These are phyloP conservation scores for Cheirogaleus medius DNA, from an alignment of 2,113 vertebrate species.

Conservation along the genomic window DNA sequence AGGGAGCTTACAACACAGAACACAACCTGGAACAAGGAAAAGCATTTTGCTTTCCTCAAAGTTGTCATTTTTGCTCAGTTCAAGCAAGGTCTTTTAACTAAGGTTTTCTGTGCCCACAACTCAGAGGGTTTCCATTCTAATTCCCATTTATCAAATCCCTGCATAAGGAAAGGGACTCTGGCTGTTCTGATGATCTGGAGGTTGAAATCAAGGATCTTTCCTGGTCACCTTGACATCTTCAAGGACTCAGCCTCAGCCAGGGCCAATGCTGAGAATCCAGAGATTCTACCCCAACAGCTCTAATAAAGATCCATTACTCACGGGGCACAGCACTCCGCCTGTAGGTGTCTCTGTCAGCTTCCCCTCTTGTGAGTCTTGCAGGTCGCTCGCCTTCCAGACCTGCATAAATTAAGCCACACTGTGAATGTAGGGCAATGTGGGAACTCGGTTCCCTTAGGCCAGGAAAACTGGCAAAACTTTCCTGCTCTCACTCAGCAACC, in stretches of 20 bases:
- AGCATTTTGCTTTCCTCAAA: background rate
- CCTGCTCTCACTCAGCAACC: background rate
- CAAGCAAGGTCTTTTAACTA: background rate
- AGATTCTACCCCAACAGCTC: background rate
- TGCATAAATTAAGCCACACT: slow-evolving; percentile 66
- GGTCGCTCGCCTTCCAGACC: slow-evolving; percentile 98
- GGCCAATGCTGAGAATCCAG: background rate
- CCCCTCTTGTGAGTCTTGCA: slow-evolving; percentile 94
- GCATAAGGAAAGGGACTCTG: background rate
- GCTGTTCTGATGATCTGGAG: background rate
- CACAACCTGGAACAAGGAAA: background rate
- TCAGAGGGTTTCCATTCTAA: background rate
- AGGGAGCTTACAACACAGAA: background rate
- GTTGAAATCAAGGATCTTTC: background rate
- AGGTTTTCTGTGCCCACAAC: background rate
- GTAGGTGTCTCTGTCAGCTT: slow-evolving; percentile 97
- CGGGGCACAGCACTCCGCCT: slow-evolving; percentile 95
- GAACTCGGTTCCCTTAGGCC: background rate
- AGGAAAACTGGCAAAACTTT: background rate
- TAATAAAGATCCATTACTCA: slow-evolving; percentile 78
- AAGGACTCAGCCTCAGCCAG: background rate
- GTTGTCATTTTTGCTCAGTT: background rate
- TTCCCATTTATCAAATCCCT: background rate
- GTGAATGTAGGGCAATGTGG: background rate
- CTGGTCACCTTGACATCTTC: background rate